Percentiles rank a stretch among this genome's conserved stretches.
Conservation (phyloP, 2,888 invertebrate species). For the Pelosia muscerda region DNA sequence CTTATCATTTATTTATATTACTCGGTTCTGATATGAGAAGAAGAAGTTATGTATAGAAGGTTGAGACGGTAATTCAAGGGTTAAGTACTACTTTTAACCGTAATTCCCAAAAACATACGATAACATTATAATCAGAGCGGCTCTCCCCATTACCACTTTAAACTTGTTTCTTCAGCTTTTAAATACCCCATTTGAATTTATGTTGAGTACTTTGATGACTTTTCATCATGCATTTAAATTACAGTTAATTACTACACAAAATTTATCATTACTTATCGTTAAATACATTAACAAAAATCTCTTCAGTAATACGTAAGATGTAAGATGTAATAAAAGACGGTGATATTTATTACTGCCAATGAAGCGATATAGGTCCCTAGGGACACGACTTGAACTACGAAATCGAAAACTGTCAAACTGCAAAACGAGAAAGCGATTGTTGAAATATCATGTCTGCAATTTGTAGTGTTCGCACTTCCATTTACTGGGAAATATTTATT, state of each 20-base stretch:
- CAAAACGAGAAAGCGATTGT: conserved; percentile 40
- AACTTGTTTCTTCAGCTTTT: conserved; percentile 14
- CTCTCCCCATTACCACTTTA: conserved; percentile 10
- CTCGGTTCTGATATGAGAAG: neutral
- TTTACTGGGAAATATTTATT: conserved; percentile 5
- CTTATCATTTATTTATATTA: neutral
- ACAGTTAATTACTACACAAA: neutral
- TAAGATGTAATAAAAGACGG: conserved; percentile 45
- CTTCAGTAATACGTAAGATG: conserved; percentile 16
- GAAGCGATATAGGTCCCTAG: conserved; percentile 60
- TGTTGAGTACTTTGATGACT: neutral
- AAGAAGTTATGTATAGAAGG: neutral
- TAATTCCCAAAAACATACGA: neutral
- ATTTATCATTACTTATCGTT: neutral
- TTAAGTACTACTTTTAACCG: neutral
- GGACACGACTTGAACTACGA: conserved; percentile 49
- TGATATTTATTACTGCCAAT: conserved; percentile 62
- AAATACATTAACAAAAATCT: neutral
- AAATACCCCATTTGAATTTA: conserved; percentile 31
- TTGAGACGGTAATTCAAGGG: neutral
- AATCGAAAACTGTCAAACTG: conserved; percentile 58
- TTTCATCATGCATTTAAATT: conserved; percentile 7
- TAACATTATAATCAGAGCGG: neutral
- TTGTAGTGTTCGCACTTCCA: conserved; percentile 13
- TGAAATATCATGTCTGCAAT: conserved; percentile 23